Conservation (phyloP, 92 coral and sea anemone species). For the Actinernus sp. region DNA sequence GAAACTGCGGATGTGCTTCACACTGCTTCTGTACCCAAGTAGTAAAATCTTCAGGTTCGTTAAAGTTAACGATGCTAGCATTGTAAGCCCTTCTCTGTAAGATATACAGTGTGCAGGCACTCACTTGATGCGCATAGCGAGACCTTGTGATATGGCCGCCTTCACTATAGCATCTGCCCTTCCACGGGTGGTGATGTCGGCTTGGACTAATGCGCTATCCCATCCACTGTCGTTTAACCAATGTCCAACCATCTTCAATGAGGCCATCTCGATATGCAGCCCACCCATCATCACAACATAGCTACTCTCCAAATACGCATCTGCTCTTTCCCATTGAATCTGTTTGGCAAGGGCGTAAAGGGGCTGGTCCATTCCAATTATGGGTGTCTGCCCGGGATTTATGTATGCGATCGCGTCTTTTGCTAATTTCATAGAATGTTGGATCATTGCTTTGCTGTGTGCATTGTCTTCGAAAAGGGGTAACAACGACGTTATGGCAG, state of each 20-base stretch:
- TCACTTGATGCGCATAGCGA: conserved; percentile 20
- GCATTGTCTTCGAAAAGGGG: conserved; percentile 36
- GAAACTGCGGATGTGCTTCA: conserved; percentile 4
- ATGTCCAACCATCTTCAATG: conserved; percentile 39
- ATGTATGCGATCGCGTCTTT: conserved; percentile 13
- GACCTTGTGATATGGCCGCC: conserved; percentile 15
- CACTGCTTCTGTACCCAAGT: conserved; percentile 8
- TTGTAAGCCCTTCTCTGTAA: conserved; percentile 14
- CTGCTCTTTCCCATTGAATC: conserved; percentile 30
- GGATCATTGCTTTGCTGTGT: conserved; percentile 29
- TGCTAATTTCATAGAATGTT: conserved; percentile 25
- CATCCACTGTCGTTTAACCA: conserved; percentile 52
- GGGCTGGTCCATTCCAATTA: conserved; percentile 35
- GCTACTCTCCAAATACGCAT: conserved; percentile 7
- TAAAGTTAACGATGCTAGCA: background rate
- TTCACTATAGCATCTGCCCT: conserved; percentile 18
- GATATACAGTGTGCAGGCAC: conserved; percentile 24
- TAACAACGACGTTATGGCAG: conserved; percentile 18
- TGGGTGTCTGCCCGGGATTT: conserved; percentile 20
- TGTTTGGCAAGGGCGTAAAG: conserved; percentile 15
- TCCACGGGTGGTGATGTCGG: conserved; percentile 15
- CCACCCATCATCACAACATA: conserved; percentile 53
- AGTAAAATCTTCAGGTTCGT: background rate
- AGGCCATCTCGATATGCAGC: conserved; percentile 41
- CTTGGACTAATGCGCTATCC: conserved; percentile 22